A percentile compares a stretch with the other conserved stretches of the same genome.
These are phyloP conservation scores for Acanthoscelides obtectus DNA, from an alignment of 2,888 invertebrate genomes.

Conservation along the genomic window DNA sequence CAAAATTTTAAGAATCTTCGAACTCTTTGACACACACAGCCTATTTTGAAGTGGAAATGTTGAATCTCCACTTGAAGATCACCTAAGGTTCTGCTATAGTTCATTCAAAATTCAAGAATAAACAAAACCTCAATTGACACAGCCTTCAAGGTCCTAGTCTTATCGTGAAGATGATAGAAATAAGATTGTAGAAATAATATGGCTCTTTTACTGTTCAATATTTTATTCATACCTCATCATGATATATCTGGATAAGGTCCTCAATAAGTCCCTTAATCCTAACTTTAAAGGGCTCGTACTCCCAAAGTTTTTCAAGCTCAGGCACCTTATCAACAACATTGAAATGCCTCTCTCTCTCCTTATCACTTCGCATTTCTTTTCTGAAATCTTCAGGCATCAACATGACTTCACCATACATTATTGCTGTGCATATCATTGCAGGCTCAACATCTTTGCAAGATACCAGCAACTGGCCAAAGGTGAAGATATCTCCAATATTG, in stretches of 20 bases:
- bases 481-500: conserved; percentile 20
- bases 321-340: conserved; percentile 22
- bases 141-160: too few species aligned
- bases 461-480: conserved; percentile 22
- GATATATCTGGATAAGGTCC: conserved; percentile 16
- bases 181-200: too few species aligned
- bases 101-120: too few species aligned
- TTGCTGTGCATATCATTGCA: conserved; percentile 21
- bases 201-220: too few species aligned
- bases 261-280: conserved; percentile 10
- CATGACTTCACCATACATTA: conserved; percentile 20
- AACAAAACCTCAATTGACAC: too few species aligned
- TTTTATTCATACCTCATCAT: neutral
- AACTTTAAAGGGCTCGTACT: conserved; percentile 1
- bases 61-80: too few species aligned
- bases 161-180: too few species aligned
- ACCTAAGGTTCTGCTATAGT: too few species aligned
- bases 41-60: too few species aligned
- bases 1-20: too few species aligned
- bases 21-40: too few species aligned
- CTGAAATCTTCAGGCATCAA: conserved; percentile 20
- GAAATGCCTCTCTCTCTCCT: conserved; percentile 16
- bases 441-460: conserved; percentile 23
- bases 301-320: conserved; percentile 4
- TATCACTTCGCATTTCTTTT: conserved; percentile 19